Conservation (phyloP, 1,140 invertebrate species). For the Drosophila lini region DNA sequence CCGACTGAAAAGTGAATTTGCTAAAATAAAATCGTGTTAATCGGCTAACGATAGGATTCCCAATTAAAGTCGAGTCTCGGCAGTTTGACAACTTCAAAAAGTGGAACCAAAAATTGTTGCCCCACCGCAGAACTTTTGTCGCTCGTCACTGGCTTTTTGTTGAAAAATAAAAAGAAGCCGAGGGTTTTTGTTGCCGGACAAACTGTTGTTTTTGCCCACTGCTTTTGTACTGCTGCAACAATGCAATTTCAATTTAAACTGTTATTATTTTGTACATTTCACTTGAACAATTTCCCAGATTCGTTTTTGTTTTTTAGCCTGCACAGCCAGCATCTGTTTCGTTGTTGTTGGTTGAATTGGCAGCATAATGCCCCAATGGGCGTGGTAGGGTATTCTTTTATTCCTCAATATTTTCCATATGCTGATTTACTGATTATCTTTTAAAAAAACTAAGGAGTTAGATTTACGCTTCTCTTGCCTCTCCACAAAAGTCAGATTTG, state of each 20-base stretch:
- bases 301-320: slow-evolving; percentile 30
- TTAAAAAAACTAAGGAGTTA: not conserved
- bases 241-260: slow-evolving; percentile 53
- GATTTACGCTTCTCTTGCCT: not conserved
- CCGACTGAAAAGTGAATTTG: not conserved
- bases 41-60: not conserved
- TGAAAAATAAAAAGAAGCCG: slow-evolving; percentile 1
- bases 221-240: slow-evolving; percentile 36
- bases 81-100: slow-evolving; percentile 15
- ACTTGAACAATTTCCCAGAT: slow-evolving; percentile 28
- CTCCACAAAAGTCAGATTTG: not conserved
- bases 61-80: slow-evolving; percentile 4
- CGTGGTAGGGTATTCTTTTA: slow-evolving; percentile 4
- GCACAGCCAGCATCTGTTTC: slow-evolving; percentile 8
- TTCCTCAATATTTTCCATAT: not conserved
- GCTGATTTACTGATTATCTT: not conserved
- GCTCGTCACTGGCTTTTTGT: slow-evolving; percentile 38
- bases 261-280: slow-evolving; percentile 45
- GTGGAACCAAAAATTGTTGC: slow-evolving; percentile 47
- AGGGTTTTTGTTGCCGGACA: slow-evolving; percentile 19
- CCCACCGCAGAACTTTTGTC: slow-evolving; percentile 52
- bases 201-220: slow-evolving; percentile 22
- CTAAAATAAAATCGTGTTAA: slow-evolving; percentile 1
- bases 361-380: slow-evolving; percentile 1
- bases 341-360: slow-evolving; percentile 1